A percentile compares a stretch with the other conserved stretches of the same genome.
Conservation (phyloP, 2,888 invertebrate species). For the Drosophila tanythrix region DNA sequence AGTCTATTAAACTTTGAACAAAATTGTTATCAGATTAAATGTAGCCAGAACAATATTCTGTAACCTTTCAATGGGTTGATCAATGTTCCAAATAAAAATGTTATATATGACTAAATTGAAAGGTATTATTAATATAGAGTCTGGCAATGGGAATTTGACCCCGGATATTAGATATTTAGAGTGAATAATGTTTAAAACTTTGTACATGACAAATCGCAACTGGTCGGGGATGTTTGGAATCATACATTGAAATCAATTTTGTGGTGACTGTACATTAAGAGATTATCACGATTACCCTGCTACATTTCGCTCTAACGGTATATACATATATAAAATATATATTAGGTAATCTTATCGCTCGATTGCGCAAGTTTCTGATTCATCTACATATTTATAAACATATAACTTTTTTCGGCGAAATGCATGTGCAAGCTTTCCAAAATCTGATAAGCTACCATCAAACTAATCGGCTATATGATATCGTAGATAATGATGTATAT, state of each 20-base stretch:
- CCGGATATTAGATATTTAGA: not conserved
- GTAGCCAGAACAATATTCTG: not conserved
- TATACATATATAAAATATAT: slow-evolving; percentile 33
- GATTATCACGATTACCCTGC: slow-evolving; percentile 12
- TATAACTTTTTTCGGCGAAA: slow-evolving; percentile 34
- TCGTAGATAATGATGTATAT: slow-evolving; percentile 26
- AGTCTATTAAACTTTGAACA: not conserved
- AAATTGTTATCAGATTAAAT: not conserved
- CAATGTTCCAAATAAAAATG: not conserved
- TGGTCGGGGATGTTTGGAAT: not conserved
- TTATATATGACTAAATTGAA: not conserved
- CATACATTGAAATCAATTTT: not conserved
- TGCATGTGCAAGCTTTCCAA: slow-evolving; percentile 52
- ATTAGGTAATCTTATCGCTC: slow-evolving; percentile 45
- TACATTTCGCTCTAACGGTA: slow-evolving; percentile 8
- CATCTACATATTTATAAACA: slow-evolving; percentile 21
- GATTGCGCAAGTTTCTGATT: slow-evolving; percentile 34
- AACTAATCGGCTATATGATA: slow-evolving; percentile 14
- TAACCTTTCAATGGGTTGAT: not conserved
- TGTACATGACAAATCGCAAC: not conserved
- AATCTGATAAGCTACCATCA: slow-evolving; percentile 46
- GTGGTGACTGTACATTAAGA: slow-evolving; percentile 4
- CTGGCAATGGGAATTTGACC: not conserved
- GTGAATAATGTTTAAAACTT: not conserved
- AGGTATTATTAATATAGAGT: not conserved